phyloP scores from a whole-genome alignment of 2,888 invertebrate genomes.

The Mesorhabditis belari region DNA sequence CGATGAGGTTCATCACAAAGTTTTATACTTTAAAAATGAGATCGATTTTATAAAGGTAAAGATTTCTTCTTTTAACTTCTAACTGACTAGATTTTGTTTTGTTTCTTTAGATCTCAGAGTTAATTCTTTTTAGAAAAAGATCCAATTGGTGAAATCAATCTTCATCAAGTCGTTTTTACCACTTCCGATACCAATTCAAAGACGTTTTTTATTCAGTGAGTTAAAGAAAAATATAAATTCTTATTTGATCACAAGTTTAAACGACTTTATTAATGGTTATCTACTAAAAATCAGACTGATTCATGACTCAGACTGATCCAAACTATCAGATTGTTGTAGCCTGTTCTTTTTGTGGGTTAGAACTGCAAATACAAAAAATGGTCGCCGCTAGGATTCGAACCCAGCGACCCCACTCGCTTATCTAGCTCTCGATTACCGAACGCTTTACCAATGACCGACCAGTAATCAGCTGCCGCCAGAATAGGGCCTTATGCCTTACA shows the following conservation, averaged over 20 bases:
- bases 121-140: slow-evolving; percentile 7
- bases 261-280: too few relatives aligned
- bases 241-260: too few relatives aligned
- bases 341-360: slow-evolving; percentile 52
- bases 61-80: slow-evolving; percentile 2
- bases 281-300: too few relatives aligned
- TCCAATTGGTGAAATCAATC: slow-evolving; percentile 24
- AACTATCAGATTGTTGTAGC: too few relatives aligned
- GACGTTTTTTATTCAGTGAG: slow-evolving; percentile 41
- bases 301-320: too few relatives aligned
- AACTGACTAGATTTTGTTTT: not conserved
- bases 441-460: too few relatives aligned
- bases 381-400: too few relatives aligned
- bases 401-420: too few relatives aligned
- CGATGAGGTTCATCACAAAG: slow-evolving; percentile 36
- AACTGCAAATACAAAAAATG: slow-evolving; percentile 59
- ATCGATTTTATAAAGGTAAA: slow-evolving; percentile 27
- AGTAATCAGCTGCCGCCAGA: too few relatives aligned
- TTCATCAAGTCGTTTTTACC: slow-evolving; percentile 31
- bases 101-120: not conserved
- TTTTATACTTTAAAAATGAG: slow-evolving; percentile 43
- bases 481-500: too few relatives aligned
- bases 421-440: too few relatives aligned
- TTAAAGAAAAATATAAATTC: too few relatives aligned
- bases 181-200: slow-evolving; percentile 30